These are phyloP conservation scores for Mya arenaria DNA, from an alignment of 1,140 invertebrate species.

Conservation along the genomic window DNA sequence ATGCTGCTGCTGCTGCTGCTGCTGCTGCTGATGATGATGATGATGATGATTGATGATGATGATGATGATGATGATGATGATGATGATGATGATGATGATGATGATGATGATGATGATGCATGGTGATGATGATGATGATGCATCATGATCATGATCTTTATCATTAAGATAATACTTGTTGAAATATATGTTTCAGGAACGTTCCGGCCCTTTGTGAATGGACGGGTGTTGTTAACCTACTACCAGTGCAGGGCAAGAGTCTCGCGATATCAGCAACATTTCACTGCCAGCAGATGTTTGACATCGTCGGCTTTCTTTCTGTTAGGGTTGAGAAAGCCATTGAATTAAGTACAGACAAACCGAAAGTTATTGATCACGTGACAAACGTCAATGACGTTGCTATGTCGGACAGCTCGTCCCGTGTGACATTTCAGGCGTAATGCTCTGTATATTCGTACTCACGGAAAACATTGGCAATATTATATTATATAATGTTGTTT, in stretches of 20 bases:
- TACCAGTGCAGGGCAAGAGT: constrained; percentile 24
- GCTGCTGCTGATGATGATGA: background rate
- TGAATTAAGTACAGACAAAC: too few species aligned
- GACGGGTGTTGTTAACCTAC: constrained; percentile 43
- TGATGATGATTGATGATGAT: background rate
- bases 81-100: background rate
- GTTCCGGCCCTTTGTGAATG: constrained; percentile 47
- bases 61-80: too few species aligned
- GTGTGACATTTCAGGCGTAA: too few species aligned
- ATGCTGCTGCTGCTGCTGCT: background rate
- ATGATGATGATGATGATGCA: too few species aligned
- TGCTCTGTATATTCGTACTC: too few species aligned
- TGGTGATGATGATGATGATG: too few species aligned
- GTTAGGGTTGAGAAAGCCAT: constrained; percentile 9
- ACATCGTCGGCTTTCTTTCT: constrained; percentile 18
- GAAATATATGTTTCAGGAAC: constrained; percentile 37
- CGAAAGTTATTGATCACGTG: too few species aligned
- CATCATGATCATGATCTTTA: background rate
- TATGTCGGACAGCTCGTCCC: too few species aligned
- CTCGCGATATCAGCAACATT: constrained; percentile 41
- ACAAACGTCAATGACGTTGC: too few species aligned
- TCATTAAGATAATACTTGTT: background rate
- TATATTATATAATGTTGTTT: too few species aligned
- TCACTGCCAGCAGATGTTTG: constrained; percentile 45
- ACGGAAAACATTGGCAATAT: too few species aligned